Evolutionary conservation across 2,113 vertebrate genomes (phyloP).

Genomic region (Ctenomys sociabilis): DNA sequence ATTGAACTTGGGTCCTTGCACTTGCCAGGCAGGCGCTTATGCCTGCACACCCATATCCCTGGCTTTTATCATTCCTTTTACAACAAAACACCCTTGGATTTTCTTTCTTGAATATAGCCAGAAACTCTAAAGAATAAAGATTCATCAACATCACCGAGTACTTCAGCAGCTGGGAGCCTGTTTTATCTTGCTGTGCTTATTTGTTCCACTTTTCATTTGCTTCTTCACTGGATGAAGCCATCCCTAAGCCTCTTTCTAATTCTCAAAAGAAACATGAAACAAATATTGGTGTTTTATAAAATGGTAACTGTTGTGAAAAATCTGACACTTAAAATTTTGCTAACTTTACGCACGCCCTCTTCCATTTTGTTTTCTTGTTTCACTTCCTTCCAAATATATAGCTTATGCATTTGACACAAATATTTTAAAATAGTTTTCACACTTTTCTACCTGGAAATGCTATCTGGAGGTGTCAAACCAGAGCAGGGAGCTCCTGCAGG

Average conservation of each 20-base stretch:
- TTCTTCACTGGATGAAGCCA: neutral
- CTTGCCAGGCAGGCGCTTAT: no score
- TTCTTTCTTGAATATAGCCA: slow-evolving; percentile 1
- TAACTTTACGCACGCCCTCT: neutral
- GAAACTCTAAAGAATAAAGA: neutral
- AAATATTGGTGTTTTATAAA: neutral
- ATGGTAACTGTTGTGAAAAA: neutral
- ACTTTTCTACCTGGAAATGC: neutral
- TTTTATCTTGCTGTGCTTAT: neutral
- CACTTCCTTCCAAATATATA: neutral
- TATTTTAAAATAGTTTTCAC: neutral
- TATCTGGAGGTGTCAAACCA: neutral
- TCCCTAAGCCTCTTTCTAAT: slow-evolving; percentile 17
- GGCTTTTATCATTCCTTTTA: neutral
- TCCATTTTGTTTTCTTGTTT: neutral
- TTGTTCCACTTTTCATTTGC: neutral
- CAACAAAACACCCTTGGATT: neutral
- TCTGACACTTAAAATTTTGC: neutral
- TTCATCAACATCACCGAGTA: neutral
- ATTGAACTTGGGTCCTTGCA: no score
- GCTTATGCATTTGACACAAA: neutral
- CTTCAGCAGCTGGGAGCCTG: neutral
- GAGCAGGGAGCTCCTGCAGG: neutral
- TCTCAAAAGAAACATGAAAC: slow-evolving; percentile 36
- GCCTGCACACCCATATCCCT: no score